Evolutionary conservation across 1,140 invertebrate species (phyloP), one percentile per base, ranked within the genome.

Genomic region (Papilio aristodemus): DNA sequence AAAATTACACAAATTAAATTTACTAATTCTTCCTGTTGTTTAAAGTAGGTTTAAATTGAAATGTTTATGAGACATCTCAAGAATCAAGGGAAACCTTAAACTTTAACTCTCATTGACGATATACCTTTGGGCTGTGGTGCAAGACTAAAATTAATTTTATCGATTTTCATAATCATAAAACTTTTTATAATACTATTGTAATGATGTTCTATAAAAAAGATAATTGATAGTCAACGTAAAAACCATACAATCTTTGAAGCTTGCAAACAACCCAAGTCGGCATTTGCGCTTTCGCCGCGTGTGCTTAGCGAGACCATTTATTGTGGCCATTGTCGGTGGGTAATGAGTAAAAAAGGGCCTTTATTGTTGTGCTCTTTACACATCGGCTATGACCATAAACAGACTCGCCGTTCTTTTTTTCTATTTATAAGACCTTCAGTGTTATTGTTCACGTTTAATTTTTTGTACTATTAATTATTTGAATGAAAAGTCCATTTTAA

Each of bases 281-380:
- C 36, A 27, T 63, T 63, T 38, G 60, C 60, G 37, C 38, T 57
- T 19, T 36, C 8, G 17, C 60, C 59, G 58, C 71, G 69, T 73
- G 70, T 71, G 50, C 68, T 66, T 62, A 74, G 71, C 66, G 72
- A 76, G 70, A 71, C 32, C 77, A 76, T 81, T 81, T 76, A 79
- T 71, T 73, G 71, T 71, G 27, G 67, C 70, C 72, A 77, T 81
- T 81, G 77, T 75, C 69, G 59, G 58, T 39, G 43, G 68, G 73
- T 78, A 81, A 81, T 79, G 77, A 76, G 74, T 74, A 76, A 81
- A 78, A 78, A 76, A 81, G 67, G 70, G 70, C 60, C 27, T 75
- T 71, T 75, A 77, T 81, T 81, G 72, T 71, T 71, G 71, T 75
- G 68, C 74, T 67, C 66, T 73, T 73, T 77, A 71, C 74, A 63